A percentile compares a stretch with the other conserved stretches of the same genome.
Conservation (phyloP, 2,797 vertebrate species). For the Peromyscus aztecus region DNA sequence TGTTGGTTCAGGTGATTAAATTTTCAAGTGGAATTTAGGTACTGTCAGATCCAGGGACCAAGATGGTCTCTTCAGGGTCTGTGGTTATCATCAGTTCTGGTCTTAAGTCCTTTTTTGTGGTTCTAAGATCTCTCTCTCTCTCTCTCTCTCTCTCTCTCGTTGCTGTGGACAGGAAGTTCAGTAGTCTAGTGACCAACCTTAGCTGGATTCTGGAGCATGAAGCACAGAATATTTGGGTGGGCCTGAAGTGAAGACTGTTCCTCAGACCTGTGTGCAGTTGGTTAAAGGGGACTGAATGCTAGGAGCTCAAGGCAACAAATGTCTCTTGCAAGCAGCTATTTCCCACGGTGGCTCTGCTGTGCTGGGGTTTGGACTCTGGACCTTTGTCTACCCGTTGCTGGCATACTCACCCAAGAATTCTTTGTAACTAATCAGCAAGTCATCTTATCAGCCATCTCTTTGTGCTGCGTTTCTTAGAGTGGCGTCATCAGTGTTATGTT, state of each 20-base stretch:
- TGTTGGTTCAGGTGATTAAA: not conserved
- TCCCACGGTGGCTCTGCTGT: not conserved
- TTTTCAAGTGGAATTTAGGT: not conserved
- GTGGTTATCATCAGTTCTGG: not conserved
- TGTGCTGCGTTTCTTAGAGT: not conserved
- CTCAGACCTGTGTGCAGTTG: not conserved
- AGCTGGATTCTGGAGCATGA: not conserved
- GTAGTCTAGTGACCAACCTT: not conserved
- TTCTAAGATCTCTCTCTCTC: not conserved
- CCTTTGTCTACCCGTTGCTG: not conserved
- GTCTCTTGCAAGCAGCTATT: not conserved
- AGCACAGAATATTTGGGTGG: not conserved
- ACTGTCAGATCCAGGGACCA: not conserved
- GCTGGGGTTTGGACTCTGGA: not conserved
- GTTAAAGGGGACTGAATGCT: not conserved
- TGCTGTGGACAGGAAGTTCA: not conserved
- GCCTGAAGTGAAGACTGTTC: not conserved
- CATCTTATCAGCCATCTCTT: not conserved
- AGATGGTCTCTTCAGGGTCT: not conserved
- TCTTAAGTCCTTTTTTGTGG: not conserved
- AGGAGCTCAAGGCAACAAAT: not conserved
- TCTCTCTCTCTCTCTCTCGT: not conserved
- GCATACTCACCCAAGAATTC: not conserved
- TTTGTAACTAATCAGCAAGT: not conserved
- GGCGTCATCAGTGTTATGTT: not conserved